Conservation (phyloP, 2,888 invertebrate species). For the Bombylius major region DNA sequence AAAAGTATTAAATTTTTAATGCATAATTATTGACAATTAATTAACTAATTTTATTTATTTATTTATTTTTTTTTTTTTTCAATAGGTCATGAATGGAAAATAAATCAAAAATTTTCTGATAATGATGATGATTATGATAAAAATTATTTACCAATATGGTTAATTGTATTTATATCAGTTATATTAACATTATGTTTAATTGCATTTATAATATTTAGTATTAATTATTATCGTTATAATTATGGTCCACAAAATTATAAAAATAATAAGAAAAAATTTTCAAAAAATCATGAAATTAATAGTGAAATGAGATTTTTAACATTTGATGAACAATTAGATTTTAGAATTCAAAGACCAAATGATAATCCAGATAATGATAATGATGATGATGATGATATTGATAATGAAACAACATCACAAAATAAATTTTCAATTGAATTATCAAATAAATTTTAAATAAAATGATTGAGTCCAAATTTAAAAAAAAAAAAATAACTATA, state of each 20-base stretch:
- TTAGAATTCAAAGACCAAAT: slow-evolving; percentile 9
- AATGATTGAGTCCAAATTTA: no score
- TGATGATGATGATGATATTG: neutral
- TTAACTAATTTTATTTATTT: no score
- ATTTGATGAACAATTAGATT: slow-evolving; percentile 13
- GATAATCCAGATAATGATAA: neutral
- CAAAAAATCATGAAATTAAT: slow-evolving; percentile 9
- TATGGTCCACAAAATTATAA: slow-evolving; percentile 10
- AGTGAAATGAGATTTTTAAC: slow-evolving; percentile 15
- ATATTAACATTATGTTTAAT: neutral
- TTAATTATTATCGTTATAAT: slow-evolving; percentile 3
- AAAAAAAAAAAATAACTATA: no score
- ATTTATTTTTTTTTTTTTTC: neutral
- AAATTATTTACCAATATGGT: neutral
- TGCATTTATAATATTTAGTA: neutral
- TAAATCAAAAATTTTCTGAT: neutral
- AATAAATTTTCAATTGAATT: neutral
- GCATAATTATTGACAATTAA: no score
- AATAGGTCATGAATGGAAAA: neutral
- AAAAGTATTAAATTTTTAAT: no score
- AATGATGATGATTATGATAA: neutral
- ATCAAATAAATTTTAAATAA: no score
- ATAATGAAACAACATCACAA: neutral
- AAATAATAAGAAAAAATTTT: slow-evolving; percentile 1
- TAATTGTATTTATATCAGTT: neutral